These are phyloP conservation scores for Drosophila gaucha DNA, from an alignment of 2,888 invertebrate species.

Conservation along the genomic window DNA sequence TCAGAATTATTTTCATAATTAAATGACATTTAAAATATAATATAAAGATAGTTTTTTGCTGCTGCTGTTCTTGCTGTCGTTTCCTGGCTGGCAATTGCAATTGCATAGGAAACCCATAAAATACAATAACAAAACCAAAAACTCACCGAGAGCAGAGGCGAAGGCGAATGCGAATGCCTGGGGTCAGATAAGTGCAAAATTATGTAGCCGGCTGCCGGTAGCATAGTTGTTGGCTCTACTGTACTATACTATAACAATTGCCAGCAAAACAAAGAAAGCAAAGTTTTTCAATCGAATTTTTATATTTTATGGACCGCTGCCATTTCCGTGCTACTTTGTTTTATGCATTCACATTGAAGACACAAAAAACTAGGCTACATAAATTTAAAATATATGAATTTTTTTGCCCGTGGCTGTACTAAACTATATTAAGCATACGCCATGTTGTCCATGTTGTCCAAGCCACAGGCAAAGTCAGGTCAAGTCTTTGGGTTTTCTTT, in stretches of 20 bases:
- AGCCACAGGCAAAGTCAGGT: slow-evolving; percentile 15
- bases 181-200: slow-evolving; percentile 76
- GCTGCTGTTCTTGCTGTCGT: slow-evolving; percentile 10
- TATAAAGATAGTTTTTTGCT: slow-evolving; percentile 4
- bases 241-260: slow-evolving; percentile 8
- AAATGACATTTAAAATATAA: slow-evolving; percentile 60
- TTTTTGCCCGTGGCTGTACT: slow-evolving; percentile 34
- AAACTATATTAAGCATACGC: slow-evolving; percentile 44
- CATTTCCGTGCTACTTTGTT: slow-evolving; percentile 49
- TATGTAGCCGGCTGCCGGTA: slow-evolving; percentile 49
- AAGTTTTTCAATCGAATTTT: slow-evolving; percentile 72
- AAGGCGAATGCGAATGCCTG: slow-evolving; percentile 40
- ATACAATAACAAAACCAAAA: slow-evolving; percentile 47
- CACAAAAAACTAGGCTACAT: slow-evolving; percentile 33
- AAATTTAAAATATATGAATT: slow-evolving; percentile 48
- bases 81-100: slow-evolving; percentile 52
- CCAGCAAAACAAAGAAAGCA: slow-evolving; percentile 17
- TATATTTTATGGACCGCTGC: slow-evolving; percentile 53
- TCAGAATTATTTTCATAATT: slow-evolving; percentile 66
- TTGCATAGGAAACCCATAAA: slow-evolving; percentile 67
- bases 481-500: slow-evolving; percentile 23
- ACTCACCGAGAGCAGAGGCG: slow-evolving; percentile 19
- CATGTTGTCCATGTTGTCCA: slow-evolving; percentile 32
- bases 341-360: slow-evolving; percentile 31
- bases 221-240: slow-evolving; percentile 29